Percentiles rank a stretch among this genome's conserved stretches.
Conservation (phyloP, 2,888 invertebrate species). For the Phaedon cochleariae region DNA sequence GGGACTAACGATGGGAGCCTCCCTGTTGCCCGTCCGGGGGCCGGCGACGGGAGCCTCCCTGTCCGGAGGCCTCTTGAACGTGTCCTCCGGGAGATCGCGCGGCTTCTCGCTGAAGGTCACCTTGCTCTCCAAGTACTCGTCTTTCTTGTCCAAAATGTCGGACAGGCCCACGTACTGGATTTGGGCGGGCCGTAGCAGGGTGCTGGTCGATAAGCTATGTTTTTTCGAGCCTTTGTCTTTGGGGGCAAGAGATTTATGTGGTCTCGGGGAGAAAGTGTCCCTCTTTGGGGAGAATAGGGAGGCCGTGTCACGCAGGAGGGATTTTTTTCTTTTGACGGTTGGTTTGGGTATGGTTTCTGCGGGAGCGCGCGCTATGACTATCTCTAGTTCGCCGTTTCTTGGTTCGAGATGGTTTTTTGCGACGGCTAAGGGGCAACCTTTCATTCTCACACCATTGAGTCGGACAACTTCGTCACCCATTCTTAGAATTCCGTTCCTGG, state of each 20-base stretch:
- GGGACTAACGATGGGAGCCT: conserved; percentile 39
- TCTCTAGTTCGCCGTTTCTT: conserved; percentile 61
- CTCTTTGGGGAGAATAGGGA: background rate
- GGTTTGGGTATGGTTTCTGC: conserved; percentile 10
- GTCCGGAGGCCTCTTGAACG: conserved; percentile 43
- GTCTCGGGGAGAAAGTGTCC: background rate
- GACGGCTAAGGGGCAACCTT: conserved; percentile 74
- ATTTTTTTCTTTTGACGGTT: conserved; percentile 36
- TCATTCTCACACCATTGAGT: conserved; percentile 83
- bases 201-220: conserved; percentile 27
- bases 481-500: conserved; percentile 80
- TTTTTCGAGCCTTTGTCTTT: conserved; percentile 15
- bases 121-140: conserved; percentile 44
- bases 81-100: conserved; percentile 1
- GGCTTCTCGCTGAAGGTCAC: conserved; percentile 48
- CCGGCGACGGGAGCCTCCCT: conserved; percentile 10
- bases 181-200: conserved; percentile 9
- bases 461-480: conserved; percentile 91
- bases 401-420: conserved; percentile 63
- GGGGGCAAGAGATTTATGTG: no score
- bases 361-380: conserved; percentile 50
- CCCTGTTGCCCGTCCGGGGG: conserved; percentile 60
- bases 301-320: conserved; percentile 25
- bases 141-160: conserved; percentile 37
- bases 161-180: conserved; percentile 42